Conservation (phyloP, 2,888 invertebrate genomes). For the Dryobota labecula region DNA sequence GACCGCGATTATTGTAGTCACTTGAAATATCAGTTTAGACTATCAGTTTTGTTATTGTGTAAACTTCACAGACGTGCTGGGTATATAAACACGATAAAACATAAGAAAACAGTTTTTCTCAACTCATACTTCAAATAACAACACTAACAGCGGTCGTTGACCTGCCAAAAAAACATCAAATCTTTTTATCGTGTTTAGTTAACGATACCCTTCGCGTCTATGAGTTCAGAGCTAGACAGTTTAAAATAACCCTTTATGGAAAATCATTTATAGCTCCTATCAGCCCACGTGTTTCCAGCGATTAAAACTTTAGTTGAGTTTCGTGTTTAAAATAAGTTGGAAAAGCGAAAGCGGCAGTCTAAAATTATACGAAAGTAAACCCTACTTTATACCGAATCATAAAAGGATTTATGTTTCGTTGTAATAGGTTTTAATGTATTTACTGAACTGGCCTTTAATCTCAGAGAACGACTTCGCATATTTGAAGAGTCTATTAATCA, state of each 20-base stretch:
- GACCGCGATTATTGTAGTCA: no score
- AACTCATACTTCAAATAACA: no score
- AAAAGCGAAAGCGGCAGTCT: slow-evolving; percentile 18
- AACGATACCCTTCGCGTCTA: not conserved
- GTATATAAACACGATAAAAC: no score
- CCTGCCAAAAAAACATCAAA: not conserved
- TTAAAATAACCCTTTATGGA: not conserved
- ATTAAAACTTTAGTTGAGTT: slow-evolving; percentile 47
- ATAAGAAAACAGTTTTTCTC: no score
- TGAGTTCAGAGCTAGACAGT: not conserved
- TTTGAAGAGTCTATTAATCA: not conserved
- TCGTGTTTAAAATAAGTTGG: slow-evolving; percentile 50
- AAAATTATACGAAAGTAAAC: slow-evolving; percentile 42
- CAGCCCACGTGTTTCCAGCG: slow-evolving; percentile 21
- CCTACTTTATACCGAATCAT: slow-evolving; percentile 28
- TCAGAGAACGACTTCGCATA: slow-evolving; percentile 10
- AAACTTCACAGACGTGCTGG: no score
- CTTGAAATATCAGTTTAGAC: no score
- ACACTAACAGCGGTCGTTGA: no score
- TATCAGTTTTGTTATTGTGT: no score
- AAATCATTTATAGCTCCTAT: not conserved
- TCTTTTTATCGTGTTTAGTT: not conserved
- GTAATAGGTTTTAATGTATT: slow-evolving; percentile 22
- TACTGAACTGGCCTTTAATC: slow-evolving; percentile 15
- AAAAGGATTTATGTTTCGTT: slow-evolving; percentile 43